Percentiles rank a stretch among this genome's conserved stretches.
Conservation (phyloP, 2,888 invertebrate genomes). For the Drosophila maculinotata region DNA sequence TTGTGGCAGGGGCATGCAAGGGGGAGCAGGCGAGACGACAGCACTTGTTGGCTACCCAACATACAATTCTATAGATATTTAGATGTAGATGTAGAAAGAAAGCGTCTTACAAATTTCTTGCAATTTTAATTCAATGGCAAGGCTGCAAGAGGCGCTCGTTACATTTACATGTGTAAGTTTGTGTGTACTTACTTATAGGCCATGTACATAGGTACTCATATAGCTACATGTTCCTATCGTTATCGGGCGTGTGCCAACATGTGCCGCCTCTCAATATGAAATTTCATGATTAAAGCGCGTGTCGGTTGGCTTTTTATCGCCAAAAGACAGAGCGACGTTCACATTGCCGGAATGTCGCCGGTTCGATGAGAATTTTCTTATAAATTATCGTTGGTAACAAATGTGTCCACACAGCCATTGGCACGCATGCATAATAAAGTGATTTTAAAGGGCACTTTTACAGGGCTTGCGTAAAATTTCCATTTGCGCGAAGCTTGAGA, state of each 20-base stretch:
- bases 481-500: slow-evolving; percentile 62
- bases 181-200: slow-evolving; percentile 3
- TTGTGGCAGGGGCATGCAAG: background rate
- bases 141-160: slow-evolving; percentile 2
- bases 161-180: slow-evolving; percentile 7
- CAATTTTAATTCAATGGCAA: slow-evolving; percentile 71
- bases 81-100: slow-evolving; percentile 27
- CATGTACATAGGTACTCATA: slow-evolving; percentile 1
- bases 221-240: slow-evolving; percentile 20
- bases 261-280: slow-evolving; percentile 66
- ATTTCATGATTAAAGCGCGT: slow-evolving; percentile 76
- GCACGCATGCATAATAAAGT: slow-evolving; percentile 81
- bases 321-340: slow-evolving; percentile 51
- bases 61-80: slow-evolving; percentile 36
- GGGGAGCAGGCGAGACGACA: background rate
- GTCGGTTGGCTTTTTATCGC: slow-evolving; percentile 63
- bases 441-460: slow-evolving; percentile 76
- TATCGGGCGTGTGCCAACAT: slow-evolving; percentile 43
- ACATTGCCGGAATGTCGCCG: slow-evolving; percentile 2
- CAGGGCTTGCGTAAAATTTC: slow-evolving; percentile 71
- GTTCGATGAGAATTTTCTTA: slow-evolving; percentile 72
- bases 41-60: slow-evolving; percentile 56
- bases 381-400: slow-evolving; percentile 77
- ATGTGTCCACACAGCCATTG: slow-evolving; percentile 73
- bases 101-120: slow-evolving; percentile 60